Evolutionary conservation across 2,797 vertebrate species (phyloP).

Genomic region (Sorex maritimensis): DNA sequence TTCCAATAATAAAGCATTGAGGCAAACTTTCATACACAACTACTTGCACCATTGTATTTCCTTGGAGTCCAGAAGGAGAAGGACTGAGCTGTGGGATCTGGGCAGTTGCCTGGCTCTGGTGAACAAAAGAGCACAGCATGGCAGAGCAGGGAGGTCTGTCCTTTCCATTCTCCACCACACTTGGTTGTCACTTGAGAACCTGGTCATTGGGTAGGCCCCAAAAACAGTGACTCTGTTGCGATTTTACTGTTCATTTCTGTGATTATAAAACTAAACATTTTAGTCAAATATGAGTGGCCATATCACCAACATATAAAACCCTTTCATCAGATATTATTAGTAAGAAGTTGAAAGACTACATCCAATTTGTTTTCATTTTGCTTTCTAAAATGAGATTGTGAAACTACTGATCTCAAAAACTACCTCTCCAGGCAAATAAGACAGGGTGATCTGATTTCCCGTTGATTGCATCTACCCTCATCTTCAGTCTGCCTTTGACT

Average conservation of each 20-base stretch:
- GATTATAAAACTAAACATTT: slow-evolving; percentile 44
- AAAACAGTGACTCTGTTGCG: slow-evolving; percentile 7
- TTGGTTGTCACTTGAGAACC: slow-evolving; percentile 30
- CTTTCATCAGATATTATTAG: slow-evolving; percentile 56
- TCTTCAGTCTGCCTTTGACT: slow-evolving; percentile 67
- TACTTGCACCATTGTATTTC: not conserved
- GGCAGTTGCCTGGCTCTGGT: not conserved
- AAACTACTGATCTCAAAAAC: slow-evolving; percentile 78
- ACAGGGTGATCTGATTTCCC: slow-evolving; percentile 64
- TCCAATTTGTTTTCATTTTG: slow-evolving; percentile 67
- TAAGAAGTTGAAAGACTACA: slow-evolving; percentile 64
- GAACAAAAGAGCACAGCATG: not conserved
- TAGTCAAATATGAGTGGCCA: slow-evolving; percentile 64
- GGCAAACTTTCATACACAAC: not conserved
- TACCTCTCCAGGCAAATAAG: slow-evolving; percentile 62
- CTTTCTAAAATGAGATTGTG: slow-evolving; percentile 68
- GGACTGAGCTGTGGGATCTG: not conserved
- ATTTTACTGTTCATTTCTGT: slow-evolving; percentile 58
- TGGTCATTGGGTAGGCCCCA: not conserved
- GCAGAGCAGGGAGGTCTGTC: not conserved
- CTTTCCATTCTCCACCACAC: not conserved
- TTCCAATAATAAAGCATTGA: slow-evolving; percentile 42
- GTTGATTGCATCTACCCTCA: slow-evolving; percentile 62
- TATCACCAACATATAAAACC: slow-evolving; percentile 51
- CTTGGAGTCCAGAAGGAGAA: slow-evolving; percentile 16